Percentiles rank a stretch among this genome's conserved stretches.
These are phyloP conservation scores for Microplitis deprimator DNA, from an alignment of 2,888 invertebrate genomes.

Conservation along the genomic window DNA sequence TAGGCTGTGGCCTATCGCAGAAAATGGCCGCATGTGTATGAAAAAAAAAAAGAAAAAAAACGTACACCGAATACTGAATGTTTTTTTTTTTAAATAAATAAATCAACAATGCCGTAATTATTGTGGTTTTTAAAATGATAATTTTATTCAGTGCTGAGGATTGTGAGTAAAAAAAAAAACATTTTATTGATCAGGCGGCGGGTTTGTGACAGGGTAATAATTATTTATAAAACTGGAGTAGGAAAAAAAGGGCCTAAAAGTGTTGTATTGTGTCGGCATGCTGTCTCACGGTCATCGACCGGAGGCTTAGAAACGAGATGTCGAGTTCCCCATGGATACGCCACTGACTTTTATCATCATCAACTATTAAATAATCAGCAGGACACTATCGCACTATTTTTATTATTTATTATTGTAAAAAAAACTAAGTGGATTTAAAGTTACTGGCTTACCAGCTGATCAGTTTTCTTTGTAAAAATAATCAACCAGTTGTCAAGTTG, in stretches of 20 bases:
- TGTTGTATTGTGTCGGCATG: constrained; percentile 12
- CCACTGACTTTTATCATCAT: constrained; percentile 20
- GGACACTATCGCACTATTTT: constrained; percentile 7
- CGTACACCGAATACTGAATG: not conserved
- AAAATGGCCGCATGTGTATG: constrained; percentile 56
- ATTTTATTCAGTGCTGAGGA: not conserved
- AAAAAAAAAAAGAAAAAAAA: constrained; percentile 33
- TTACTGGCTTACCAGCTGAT: not conserved
- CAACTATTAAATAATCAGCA: constrained; percentile 15
- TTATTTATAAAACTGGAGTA: constrained; percentile 4
- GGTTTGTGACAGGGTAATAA: not conserved
- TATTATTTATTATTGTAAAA: not conserved
- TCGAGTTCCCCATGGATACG: constrained; percentile 19
- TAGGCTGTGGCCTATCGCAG: constrained; percentile 46
- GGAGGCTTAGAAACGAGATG: constrained; percentile 28
- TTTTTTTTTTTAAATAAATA: not conserved
- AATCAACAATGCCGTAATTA: not conserved
- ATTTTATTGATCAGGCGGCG: not conserved
- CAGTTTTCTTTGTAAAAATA: not conserved
- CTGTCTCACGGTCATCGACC: constrained; percentile 33
- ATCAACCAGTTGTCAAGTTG: not conserved
- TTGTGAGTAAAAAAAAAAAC: too few species aligned
- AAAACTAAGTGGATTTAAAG: not conserved
- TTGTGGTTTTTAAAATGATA: constrained; percentile 4
- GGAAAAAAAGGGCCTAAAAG: constrained; percentile 19